Evolutionary conservation across 2,113 vertebrate species (phyloP).

Genomic region (Falco punctatus): DNA sequence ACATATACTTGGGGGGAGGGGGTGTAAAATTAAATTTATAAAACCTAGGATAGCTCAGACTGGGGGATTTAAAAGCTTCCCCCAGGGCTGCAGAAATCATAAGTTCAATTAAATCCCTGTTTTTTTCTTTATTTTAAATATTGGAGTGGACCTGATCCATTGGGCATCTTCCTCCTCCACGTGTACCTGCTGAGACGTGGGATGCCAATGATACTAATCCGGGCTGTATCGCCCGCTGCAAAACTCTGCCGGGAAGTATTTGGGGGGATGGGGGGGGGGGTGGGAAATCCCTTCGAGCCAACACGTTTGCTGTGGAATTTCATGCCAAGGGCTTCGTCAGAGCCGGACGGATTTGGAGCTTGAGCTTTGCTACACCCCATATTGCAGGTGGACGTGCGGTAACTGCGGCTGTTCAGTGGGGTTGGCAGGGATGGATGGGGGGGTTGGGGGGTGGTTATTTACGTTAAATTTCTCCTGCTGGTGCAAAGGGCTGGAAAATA

Average conservation of each 20-base stretch:
- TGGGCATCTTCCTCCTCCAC: not conserved
- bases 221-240: accelerated
- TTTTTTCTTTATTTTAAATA: not conserved
- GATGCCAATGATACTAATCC: not conserved
- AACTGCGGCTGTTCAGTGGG: accelerated
- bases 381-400: accelerated
- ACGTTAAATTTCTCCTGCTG: not conserved
- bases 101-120: not conserved
- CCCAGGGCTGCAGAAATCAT: not conserved
- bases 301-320: accelerated
- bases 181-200: accelerated
- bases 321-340: not conserved
- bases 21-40: not conserved
- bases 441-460: not conserved
- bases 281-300: too few species aligned
- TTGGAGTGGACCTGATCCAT: accelerated
- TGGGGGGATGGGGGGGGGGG: not conserved
- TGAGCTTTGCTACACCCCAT: accelerated
- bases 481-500: slow-evolving; percentile 32
- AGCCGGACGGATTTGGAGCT: accelerated
- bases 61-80: not conserved
- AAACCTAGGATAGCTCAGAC: not conserved
- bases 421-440: not conserved
- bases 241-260: not conserved
- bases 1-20: too few species aligned